These are phyloP conservation scores for Euphydryas editha DNA, from an alignment of 2,888 invertebrate species.

Conservation along the genomic window DNA sequence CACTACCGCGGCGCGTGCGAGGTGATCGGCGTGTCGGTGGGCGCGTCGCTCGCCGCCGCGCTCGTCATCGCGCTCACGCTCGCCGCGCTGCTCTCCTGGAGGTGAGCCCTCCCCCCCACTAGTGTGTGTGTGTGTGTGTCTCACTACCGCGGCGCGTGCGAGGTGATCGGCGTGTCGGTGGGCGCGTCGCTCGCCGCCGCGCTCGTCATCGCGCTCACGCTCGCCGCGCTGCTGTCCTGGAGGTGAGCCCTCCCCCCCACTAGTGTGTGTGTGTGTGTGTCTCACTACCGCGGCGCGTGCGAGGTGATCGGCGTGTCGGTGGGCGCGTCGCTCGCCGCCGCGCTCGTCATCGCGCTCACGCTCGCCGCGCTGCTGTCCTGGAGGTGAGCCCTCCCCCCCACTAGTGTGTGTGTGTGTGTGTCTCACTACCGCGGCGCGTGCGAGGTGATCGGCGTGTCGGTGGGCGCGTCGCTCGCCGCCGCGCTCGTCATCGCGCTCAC, in stretches of 20 bases:
- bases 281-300: constrained; percentile 93
- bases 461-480: constrained; percentile 95
- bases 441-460: constrained; percentile 95
- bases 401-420: too few relatives aligned
- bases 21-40: constrained; percentile 95
- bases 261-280: too few relatives aligned
- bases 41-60: constrained; percentile 94
- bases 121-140: too few relatives aligned
- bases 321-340: constrained; percentile 94
- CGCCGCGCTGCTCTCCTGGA: constrained; percentile 95
- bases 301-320: constrained; percentile 96
- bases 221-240: constrained; percentile 95
- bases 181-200: constrained; percentile 95
- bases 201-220: constrained; percentile 93
- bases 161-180: constrained; percentile 95
- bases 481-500: constrained; percentile 94
- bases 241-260: constrained; percentile 79
- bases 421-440: constrained; percentile 94
- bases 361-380: constrained; percentile 94
- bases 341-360: constrained; percentile 94
- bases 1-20: constrained; percentile 95
- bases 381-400: constrained; percentile 83
- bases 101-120: constrained; percentile 71
- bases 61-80: constrained; percentile 94
- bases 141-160: constrained; percentile 94